Conservation (phyloP, 2,113 vertebrate genomes). For the Bolborhynchus lineola region DNA sequence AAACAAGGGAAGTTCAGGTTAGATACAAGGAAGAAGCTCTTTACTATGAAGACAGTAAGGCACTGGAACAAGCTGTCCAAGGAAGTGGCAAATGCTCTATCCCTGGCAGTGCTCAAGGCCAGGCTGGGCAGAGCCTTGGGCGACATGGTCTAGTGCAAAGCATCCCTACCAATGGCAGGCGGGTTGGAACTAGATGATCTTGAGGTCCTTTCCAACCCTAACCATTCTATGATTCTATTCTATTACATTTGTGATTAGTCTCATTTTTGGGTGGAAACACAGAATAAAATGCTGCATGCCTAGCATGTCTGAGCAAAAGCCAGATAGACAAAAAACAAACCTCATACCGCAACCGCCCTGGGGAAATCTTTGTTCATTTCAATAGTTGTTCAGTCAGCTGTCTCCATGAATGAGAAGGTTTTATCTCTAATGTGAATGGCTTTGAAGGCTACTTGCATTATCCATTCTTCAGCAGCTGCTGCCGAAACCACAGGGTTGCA, state of each 20-base stretch:
- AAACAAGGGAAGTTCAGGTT: background rate
- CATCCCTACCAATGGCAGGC: background rate
- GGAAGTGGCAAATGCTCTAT: background rate
- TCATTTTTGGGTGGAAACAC: conserved; percentile 2
- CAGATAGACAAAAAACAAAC: conserved; percentile 52
- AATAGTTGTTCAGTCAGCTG: conserved; percentile 76
- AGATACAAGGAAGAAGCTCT: background rate
- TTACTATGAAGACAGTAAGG: background rate
- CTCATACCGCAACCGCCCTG: conserved; percentile 46
- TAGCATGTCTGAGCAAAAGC: conserved; percentile 51
- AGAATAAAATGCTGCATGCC: background rate
- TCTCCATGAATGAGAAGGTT: conserved; percentile 75
- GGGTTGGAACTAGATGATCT: background rate
- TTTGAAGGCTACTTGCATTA: conserved; percentile 74
- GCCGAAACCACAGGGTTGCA: conserved; percentile 71
- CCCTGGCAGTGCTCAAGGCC: background rate
- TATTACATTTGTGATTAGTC: background rate
- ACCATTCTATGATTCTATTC: background rate
- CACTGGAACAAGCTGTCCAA: background rate
- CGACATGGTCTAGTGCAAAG: background rate
- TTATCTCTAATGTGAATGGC: conserved; percentile 73
- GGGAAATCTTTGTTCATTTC: conserved; percentile 77
- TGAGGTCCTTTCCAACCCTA: background rate
- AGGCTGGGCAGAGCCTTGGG: background rate
- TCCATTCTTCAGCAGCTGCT: conserved; percentile 75